phyloP scores from a whole-genome alignment of 2,888 invertebrate species.

The Branchinecta sandiegonensis region DNA sequence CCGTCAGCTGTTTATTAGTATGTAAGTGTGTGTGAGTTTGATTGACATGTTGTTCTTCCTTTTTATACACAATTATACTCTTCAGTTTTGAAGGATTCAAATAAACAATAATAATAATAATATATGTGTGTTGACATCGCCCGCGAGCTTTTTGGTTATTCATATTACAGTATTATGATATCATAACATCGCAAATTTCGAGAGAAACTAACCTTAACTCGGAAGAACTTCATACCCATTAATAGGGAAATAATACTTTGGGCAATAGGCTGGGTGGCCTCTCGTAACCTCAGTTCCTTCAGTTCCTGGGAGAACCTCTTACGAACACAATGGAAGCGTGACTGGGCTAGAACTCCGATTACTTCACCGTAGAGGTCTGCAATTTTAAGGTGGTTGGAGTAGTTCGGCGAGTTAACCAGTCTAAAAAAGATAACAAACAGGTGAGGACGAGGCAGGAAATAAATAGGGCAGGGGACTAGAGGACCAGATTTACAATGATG shows the following conservation, averaged over 20 bases:
- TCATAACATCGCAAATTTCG: too few relatives aligned
- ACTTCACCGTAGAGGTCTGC: slow-evolving; percentile 98
- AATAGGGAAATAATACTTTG: slow-evolving; percentile 91
- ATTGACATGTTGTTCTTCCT: too few relatives aligned
- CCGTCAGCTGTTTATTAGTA: too few relatives aligned
- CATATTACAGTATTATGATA: too few relatives aligned
- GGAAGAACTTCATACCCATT: slow-evolving; percentile 99
- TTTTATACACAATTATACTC: too few relatives aligned
- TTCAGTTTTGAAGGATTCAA: too few relatives aligned
- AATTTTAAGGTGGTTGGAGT: slow-evolving; percentile 87
- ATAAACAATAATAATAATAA: too few relatives aligned
- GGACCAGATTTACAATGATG: too few relatives aligned
- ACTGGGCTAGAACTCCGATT: slow-evolving; percentile 84
- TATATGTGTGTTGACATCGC: too few relatives aligned
- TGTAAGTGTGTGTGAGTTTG: too few relatives aligned
- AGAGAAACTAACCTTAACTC: slow-evolving; percentile 45
- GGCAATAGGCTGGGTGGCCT: slow-evolving; percentile 74
- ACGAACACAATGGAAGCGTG: slow-evolving; percentile 78
- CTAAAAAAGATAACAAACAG: slow-evolving; percentile 39
- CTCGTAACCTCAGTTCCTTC: slow-evolving; percentile 66
- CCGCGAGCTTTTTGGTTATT: too few relatives aligned
- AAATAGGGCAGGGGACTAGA: too few relatives aligned
- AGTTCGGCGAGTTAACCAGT: slow-evolving; percentile 79
- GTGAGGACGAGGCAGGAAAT: not conserved
- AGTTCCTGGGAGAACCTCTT: slow-evolving; percentile 84